Base-by-base conservation (phyloP, 2,797 vertebrate genomes). In the Leuciscus waleckii region DNA sequence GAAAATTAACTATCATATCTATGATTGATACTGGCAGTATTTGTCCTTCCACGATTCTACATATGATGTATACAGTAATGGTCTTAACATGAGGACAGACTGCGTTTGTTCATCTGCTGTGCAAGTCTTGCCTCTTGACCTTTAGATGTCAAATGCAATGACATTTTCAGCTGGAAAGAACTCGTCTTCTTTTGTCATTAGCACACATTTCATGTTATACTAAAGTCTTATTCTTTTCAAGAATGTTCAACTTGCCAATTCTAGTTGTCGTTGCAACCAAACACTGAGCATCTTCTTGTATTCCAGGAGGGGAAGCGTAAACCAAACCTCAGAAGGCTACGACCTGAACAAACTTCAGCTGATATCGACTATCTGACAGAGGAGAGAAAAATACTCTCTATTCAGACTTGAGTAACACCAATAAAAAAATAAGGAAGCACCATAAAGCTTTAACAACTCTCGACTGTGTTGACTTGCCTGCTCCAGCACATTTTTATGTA, bases 381-480 rank as follows among this genome's bases (percentile, higher is more conserved):
- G 39, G 13, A 56, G 51, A 77, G 83, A 84, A 84, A 84, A 79
- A 84, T 70, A 78, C 73, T 78, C 49, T 70, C 26, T 84, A 78
- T 84, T 84, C 75, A 84, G 75, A 84, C 65, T 79, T 61, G 65
- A 84, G 63, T 70, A 79, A 84, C 83, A 70, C 37, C 65, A 69
- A 69, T 79, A 84, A 63, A 84, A 84, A 68, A 39, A 75, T 56
- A 81, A 58, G 71, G 61, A 81, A 79, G 71, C 61, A 1, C 61
- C 75, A 79, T 84, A 79, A 79, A 84, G 75, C 65, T 79, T 70
- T 78, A 84, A 70, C 75, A 78, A 46, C 61, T 76, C 87, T 85
- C 91, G 79, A 76, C 89, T 92, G 80, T 88, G 90, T 92, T 90
- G 88, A 87, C 89, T 90, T 91, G 90, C 91, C 90, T 86, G 89